Base-by-base conservation (phyloP, 2,888 invertebrate species). In the Mechanitis mazaeus region DNA sequence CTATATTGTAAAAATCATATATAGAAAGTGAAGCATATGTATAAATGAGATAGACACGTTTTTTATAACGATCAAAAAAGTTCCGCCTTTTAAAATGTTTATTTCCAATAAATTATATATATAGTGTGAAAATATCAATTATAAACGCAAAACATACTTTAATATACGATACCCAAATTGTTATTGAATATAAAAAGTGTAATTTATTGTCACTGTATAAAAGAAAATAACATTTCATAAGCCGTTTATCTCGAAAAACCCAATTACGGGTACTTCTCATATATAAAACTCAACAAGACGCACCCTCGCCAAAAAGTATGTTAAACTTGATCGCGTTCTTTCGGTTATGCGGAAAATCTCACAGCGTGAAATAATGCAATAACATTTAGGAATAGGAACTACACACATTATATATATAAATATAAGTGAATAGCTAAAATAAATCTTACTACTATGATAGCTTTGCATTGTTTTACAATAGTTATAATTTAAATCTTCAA, bases 1-100 rank as follows among this genome's bases (percentile, higher is more conserved):
- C 42, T 54, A 20, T 45, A 59, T 59, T 38, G n/a, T 7, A 45
- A 55, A 55, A 54, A 54, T 33, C 35, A 11, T 31, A 9, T 42
- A 42, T 9, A 42, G 42, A 9, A 42, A 9, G 6, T 0, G 42
- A 42, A 42, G 2, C 9, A 1, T 42, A 7, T 3, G 42, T 35
- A 6, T 42, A 42, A 42, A 5, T 42, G 11, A 42, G 9, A 9
- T 1, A 42, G 42, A 42, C 42, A 42, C 9, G 42, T 42, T 42
- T 9, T 42, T 5, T 3, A 42, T 9, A 42, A 9, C 9, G 1
- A 9, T 9, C 9, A 42, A 9, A 9, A 9, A 42, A 42, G 2
- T 9, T 20, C 38, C 4, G 7, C 3, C 1, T 6, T 38, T 42
- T 42, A 42, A 42, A 7, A 7, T 42, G 9, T 42, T 9, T 42